Base-by-base conservation (phyloP, 2,888 invertebrate species). In the Pilophorus perplexus region DNA sequence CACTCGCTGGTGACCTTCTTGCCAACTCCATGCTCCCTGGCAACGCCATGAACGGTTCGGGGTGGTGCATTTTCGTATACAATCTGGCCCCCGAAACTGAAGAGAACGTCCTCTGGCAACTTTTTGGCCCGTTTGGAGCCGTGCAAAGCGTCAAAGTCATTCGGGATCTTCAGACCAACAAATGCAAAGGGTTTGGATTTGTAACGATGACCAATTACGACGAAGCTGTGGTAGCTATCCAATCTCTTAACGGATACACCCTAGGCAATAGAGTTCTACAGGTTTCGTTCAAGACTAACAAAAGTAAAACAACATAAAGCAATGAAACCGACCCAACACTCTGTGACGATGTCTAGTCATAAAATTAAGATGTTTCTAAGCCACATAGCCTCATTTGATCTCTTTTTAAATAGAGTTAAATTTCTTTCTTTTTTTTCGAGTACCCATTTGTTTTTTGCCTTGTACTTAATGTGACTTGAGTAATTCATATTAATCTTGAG, bases 161-260 rank as follows among this genome's bases (percentile, higher is more conserved):
- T 77, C 87, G 93, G 76, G 95, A 96, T 83, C 86, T 92, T 75
- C 89, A 92, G 76, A 94, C 94, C 73, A 93, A 93, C 82, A 96
- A 96, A 80, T 96, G 96, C 83, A 96, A 95, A 83, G 97, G 97
- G 71, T 97, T 95, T 80, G 97, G 95, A 73, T 96, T 96, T 79
- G 95, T 97, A 73, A 95, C 95, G 72, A 97, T 97, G 96, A 94
- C 94, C 77, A 94, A 95, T 80, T 96, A 97, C 78, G 95, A 96
- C 76, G 96, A 97, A 80, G 93, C 96, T 68, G 88, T 94, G 71
- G 90, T 93, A 75, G 96, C 97, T 74, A 96, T 96, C 77, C 93
- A 94, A 80, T 93, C 93, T 72, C 83, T 97, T 76, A 96, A 97
- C 80, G 96, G 96, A 75, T 95, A 94, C 81, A 91, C 93, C 74